Conservation (phyloP, 37 sponge, comb jelly and placozoan species). For the Diacarnus erythraeanus region DNA sequence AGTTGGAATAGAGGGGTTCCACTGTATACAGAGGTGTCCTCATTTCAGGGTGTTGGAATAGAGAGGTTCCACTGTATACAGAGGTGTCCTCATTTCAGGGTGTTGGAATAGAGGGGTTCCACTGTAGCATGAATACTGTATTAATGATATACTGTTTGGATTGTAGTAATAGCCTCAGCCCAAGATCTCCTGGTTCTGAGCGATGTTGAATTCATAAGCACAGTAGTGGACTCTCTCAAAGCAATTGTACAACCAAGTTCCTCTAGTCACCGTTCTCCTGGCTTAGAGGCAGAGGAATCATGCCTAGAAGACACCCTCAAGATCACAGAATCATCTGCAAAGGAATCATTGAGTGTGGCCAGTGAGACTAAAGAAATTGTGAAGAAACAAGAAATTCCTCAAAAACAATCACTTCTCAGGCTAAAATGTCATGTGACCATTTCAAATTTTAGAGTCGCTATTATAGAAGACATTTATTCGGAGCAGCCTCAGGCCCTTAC, state of each 20-base stretch:
- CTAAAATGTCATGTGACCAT: constrained; percentile 47
- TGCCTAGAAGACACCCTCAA: neutral
- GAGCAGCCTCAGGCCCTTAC: constrained; percentile 44
- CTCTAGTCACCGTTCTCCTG: neutral
- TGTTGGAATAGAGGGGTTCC: too few relatives aligned
- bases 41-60: too few relatives aligned
- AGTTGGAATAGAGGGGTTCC: too few relatives aligned
- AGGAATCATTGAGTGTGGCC: neutral
- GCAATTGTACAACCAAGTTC: constrained; percentile 3
- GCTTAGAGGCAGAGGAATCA: neutral
- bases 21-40: too few relatives aligned
- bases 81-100: too few relatives aligned
- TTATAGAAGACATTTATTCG: constrained; percentile 54
- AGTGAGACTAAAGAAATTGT: constrained; percentile 2
- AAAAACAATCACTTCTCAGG: neutral
- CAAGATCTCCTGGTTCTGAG: constrained; percentile 46
- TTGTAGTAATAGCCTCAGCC: constrained; percentile 35
- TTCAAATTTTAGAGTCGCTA: constrained; percentile 54
- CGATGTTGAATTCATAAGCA: constrained; percentile 54
- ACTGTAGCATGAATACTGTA: constrained; percentile 5
- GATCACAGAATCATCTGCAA: neutral
- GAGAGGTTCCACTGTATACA: too few relatives aligned
- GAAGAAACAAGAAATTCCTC: neutral
- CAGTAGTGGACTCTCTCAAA: constrained; percentile 38
- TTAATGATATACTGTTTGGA: neutral